Base-by-base conservation (phyloP, 2,888 invertebrate genomes). In the Rhogogaster chlorosoma region DNA sequence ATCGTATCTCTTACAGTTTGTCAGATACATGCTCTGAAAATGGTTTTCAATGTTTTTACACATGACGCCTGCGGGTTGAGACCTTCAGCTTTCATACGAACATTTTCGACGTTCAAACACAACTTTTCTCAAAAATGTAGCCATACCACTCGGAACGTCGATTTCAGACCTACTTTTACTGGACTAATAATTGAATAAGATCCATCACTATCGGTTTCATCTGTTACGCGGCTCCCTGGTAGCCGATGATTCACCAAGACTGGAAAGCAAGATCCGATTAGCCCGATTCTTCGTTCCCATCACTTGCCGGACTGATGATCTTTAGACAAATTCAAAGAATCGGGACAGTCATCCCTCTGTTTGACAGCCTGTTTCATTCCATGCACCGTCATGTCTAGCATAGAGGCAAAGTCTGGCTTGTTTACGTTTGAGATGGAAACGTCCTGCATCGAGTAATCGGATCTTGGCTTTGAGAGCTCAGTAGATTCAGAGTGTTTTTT, bases 291-390 rank as follows among this genome's bases (percentile, higher is more conserved):
- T 22, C 7, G 22, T 26, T n/a, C 18, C 32, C 49, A 18, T 80
- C 80, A 80, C 26, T 83, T 64, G 18, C 67, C 67, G 1, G 67
- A 83, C n/a, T 64, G 70, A 45, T 83, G 90, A 86, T 93, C 93
- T 85, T 92, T 93, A 2, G 92, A 92, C 22, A 93, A 87, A 89
- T 93, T 93, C 83, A 93, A 86, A 10, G 93, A 91, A 75, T 93
- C 93, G 7, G 89, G 89, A 18, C 89, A 87, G 70, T 93, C 93
- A 29, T 85, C 85, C 67, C 88, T 84, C 77, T 88, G 85, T 78
- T 89, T 89, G 1, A 89, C 83, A 45, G 88, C 86, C 22, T 90
- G 91, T 86, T 90, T 90, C 85, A 91, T 89, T 85, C 91, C 90
- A 32, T 84, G 78, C 26, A 86, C 89, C 4, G 91, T 90, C 92